Evolutionary conservation across 2,797 vertebrate genomes (phyloP), one percentile per base, ranked within the genome.

Genomic region (Cyclopterus lumpus): DNA sequence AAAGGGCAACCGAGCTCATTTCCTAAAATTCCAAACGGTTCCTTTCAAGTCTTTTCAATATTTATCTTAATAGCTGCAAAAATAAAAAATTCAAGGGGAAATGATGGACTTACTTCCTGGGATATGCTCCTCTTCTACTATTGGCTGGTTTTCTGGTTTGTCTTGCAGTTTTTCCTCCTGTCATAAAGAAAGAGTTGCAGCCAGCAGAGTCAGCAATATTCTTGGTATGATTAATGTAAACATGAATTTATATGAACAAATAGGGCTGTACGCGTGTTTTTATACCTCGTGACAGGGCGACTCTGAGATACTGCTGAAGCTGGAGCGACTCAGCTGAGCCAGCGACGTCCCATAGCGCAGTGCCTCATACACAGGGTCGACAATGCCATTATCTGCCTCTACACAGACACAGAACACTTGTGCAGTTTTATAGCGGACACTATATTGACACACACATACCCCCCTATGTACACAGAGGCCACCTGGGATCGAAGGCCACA

Each of bases 261-360:
- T 30, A 22, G 12, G 40, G 9, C 22, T 83, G 79, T 49, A 34
- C 77, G 18, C 67, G 57, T 66, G 24, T 57, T 76, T 64, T 51
- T 59, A 42, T 88, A 95, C 94, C 91, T 95, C 90, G 5, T 93
- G 92, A 87, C 86, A 89, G 6, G 97, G 96, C 0, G 96, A 97
- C 86, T 97, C 96, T 0, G 96, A 96, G 68, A 96, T 94, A 79
- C 95, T 97, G 88, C 95, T 90, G 78, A 96, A 96, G 88, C 95
- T 96, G 76, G 95, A 93, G 15, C 96, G 95, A 84, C 96, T 96
- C 94, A 96, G 89, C 72, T 97, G 95, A 28, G 96, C 97, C 79
- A 98, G 93, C 14, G 97, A 96, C 1, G 97, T 98, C 69, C 97
- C 96, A 1, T 97, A 97, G 77, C 96, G 96, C 78, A 97, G 90